Evolutionary conservation across 2,113 vertebrate genomes (phyloP), one percentile per base, ranked within the genome.

Genomic region (Ploceus nigricollis): DNA sequence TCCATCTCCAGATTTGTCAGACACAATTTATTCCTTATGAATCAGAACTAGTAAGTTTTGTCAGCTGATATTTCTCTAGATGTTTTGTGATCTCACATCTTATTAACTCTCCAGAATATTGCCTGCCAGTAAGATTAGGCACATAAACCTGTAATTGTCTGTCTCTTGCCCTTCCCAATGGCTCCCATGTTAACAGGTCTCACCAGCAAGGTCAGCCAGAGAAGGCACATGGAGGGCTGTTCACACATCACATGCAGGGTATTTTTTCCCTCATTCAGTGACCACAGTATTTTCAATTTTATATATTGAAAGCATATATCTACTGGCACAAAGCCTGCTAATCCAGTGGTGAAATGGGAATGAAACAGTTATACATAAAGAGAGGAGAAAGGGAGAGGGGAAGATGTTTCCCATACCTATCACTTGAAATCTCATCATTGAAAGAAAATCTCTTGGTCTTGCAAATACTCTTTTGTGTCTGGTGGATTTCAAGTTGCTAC

Each of bases 71-170:
- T 96, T 97, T 97, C 94, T 98, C 94, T 95, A 97, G 95, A 97
- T 96, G 92, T 96, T 97, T 94, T 89, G 90, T 96, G 96, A 98
- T 95, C 97, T 97, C 97, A 97, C 94, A 80, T 88, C 73, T 95
- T 95, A 95, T 95, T 96, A 97, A 94, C 21, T 75, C 78, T 95
- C 94, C 96, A 93, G 65, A 83, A 97, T 95, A 91, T 82, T 94
- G 93, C 84, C 93, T 95, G 94, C 93, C 84, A 94, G 76, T 90
- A 95, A 97, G 91, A 83, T 82, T 87, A 95, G 82, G 83, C 70
- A 94, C 88, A 91, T 50, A 60, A 72, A 92, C 76, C 91, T 93
- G 56, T 86, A 96, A 95, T 65, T 96, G 76, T 95, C 96, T 65
- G 81, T 93, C 89, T 91, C 64, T 54, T 96, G 80, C 93, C 93